phyloP scores from a whole-genome alignment of 2,113 vertebrate species.

The Scomber japonicus region DNA sequence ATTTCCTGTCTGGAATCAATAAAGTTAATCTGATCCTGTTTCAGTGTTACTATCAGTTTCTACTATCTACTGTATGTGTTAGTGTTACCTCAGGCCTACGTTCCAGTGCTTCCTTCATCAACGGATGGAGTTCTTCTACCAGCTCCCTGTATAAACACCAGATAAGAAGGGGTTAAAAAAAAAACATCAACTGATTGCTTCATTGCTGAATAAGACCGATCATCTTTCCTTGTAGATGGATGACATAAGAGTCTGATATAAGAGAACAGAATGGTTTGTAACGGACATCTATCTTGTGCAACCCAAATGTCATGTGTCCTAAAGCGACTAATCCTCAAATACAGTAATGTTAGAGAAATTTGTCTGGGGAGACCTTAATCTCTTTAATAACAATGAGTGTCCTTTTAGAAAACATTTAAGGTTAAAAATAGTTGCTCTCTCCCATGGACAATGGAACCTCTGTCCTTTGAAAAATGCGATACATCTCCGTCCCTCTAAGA shows the following conservation, averaged over 20 bases:
- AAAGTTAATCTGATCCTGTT: background rate
- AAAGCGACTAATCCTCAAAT: conserved; percentile 48
- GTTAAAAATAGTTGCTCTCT: conserved; percentile 62
- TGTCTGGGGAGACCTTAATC: conserved; percentile 46
- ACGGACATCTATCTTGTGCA: conserved; percentile 15
- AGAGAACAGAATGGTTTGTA: background rate
- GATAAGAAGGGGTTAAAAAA: background rate
- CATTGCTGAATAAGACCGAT: conserved; percentile 6
- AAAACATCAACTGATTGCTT: background rate
- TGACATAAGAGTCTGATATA: background rate
- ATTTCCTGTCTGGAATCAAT: conserved; percentile 18
- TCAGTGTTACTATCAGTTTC: background rate
- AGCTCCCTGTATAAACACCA: conserved; percentile 88
- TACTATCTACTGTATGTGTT: background rate
- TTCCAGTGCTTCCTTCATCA: conserved; percentile 99
- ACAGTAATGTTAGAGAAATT: conserved; percentile 25
- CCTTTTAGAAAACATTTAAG: conserved; percentile 55
- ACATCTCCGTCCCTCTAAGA: conserved; percentile 27
- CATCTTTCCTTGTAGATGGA: background rate
- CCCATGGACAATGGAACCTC: conserved; percentile 49
- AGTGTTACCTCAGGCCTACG: conserved; percentile 94
- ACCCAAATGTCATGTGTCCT: conserved; percentile 38
- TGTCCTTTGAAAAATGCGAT: conserved; percentile 50
- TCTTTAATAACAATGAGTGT: conserved; percentile 53
- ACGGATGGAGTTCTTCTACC: conserved; percentile 98